Percentiles rank a stretch among this genome's conserved stretches.
Evolutionary conservation across 2,888 invertebrate species (phyloP).

Genomic region (Melanotus villosus): DNA sequence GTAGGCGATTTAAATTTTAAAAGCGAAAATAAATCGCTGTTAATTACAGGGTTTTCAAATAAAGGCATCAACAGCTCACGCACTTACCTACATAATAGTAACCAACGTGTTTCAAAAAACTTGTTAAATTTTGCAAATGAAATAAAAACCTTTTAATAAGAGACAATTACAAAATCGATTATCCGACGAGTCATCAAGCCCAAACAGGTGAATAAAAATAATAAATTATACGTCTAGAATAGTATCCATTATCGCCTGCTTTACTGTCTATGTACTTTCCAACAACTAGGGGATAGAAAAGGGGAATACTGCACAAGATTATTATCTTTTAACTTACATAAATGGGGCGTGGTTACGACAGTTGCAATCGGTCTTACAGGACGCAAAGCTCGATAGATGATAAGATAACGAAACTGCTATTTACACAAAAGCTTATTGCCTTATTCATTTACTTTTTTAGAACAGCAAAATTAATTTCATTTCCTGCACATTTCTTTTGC

Average conservation of each 20-base stretch:
- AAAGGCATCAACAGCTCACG: no score
- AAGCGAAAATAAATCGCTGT: no score
- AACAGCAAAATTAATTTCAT: neutral
- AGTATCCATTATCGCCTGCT: neutral
- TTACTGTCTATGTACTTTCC: neutral
- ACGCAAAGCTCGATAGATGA: conserved; percentile 35
- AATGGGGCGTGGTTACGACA: conserved; percentile 47
- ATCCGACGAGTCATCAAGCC: neutral
- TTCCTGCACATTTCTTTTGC: no score
- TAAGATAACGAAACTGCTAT: conserved; percentile 35
- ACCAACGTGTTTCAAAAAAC: no score
- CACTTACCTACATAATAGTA: no score
- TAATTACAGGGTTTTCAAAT: no score
- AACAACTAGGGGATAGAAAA: conserved; percentile 6
- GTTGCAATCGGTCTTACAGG: conserved; percentile 41
- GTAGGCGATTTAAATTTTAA: no score
- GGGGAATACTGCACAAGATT: conserved; percentile 39
- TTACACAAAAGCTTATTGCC: neutral
- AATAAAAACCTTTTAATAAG: no score
- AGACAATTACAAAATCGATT: no score
- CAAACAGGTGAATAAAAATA: neutral
- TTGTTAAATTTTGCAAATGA: no score
- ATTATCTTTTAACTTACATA: conserved; percentile 47
- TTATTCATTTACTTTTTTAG: neutral
- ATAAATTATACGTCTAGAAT: neutral